Evolutionary conservation across 1,140 invertebrate species (phyloP).

Genomic region (Phortica variegata): DNA sequence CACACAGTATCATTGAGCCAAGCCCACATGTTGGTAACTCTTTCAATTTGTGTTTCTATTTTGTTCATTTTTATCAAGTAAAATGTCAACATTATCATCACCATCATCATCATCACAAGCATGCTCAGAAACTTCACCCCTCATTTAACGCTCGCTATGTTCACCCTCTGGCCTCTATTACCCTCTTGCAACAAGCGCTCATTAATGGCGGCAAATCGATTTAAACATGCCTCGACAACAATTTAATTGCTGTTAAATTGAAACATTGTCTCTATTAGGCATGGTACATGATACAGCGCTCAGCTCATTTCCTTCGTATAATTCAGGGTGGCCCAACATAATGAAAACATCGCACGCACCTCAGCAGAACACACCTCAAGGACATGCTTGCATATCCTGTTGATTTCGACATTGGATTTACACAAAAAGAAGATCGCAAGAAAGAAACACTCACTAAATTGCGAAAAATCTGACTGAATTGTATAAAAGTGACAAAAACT

Average conservation of each 20-base stretch:
- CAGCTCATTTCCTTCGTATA: conserved; percentile 30
- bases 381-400: no score
- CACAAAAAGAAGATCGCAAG: no score
- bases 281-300: conserved; percentile 2
- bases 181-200: no score
- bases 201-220: conserved; percentile 44
- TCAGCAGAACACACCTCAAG: not conserved
- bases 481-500: no score
- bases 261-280: conserved; percentile 17
- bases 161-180: conserved; percentile 3
- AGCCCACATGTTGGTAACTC: no score
- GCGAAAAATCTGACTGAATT: no score
- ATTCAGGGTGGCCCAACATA: conserved; percentile 4
- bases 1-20: no score
- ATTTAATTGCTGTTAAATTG: conserved; percentile 41
- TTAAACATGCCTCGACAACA: conserved; percentile 28
- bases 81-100: conserved; percentile 31
- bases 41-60: no score
- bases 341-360: not conserved
- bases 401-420: no score
- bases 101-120: conserved; percentile 15
- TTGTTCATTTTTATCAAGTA: no score
- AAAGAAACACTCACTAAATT: no score
- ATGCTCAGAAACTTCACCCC: conserved; percentile 23
- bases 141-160: conserved; percentile 13